phyloP scores from a whole-genome alignment of 30 jellyfish, hydroid and myxozoan genomes.

The Pseudorhiza aurosa region DNA sequence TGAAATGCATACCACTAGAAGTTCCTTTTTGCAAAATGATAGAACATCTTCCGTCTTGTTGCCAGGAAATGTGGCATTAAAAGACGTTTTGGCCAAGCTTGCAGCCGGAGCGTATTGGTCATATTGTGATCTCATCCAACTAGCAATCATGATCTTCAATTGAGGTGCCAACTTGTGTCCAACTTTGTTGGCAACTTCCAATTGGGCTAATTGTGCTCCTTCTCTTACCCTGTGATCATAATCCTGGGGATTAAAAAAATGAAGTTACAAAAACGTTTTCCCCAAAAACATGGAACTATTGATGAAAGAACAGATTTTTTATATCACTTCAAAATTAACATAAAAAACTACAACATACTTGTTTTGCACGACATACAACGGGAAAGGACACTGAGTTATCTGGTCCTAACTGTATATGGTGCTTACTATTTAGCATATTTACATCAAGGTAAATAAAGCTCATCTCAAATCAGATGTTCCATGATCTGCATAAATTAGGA shows the following conservation, averaged over 20 bases:
- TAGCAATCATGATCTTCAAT: conserved; percentile 57
- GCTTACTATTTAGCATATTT: too few species aligned
- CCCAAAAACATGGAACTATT: neutral
- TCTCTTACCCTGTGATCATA: conserved; percentile 94
- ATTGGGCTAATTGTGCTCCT: conserved; percentile 77
- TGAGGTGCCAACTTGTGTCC: conserved; percentile 84
- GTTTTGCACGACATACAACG: too few species aligned
- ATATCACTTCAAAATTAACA: too few species aligned
- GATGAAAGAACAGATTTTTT: neutral
- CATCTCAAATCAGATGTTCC: too few species aligned
- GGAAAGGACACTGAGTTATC: too few species aligned
- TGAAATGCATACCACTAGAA: conserved; percentile 59
- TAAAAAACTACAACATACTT: too few species aligned
- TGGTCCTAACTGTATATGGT: too few species aligned
- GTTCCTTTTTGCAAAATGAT: conserved; percentile 74
- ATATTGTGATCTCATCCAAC: conserved; percentile 80
- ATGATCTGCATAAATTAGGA: too few species aligned
- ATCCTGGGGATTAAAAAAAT: conserved; percentile 41
- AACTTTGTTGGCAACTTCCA: conserved; percentile 63
- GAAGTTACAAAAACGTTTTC: too few species aligned
- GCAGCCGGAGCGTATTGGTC: conserved; percentile 80
- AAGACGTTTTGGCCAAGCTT: conserved; percentile 65
- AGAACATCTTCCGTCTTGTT: conserved; percentile 70
- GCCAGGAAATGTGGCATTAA: conserved; percentile 66
- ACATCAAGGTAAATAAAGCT: too few species aligned